Evolutionary conservation across 2,113 vertebrate genomes (phyloP).

Genomic region (Cebidichthys violaceus): DNA sequence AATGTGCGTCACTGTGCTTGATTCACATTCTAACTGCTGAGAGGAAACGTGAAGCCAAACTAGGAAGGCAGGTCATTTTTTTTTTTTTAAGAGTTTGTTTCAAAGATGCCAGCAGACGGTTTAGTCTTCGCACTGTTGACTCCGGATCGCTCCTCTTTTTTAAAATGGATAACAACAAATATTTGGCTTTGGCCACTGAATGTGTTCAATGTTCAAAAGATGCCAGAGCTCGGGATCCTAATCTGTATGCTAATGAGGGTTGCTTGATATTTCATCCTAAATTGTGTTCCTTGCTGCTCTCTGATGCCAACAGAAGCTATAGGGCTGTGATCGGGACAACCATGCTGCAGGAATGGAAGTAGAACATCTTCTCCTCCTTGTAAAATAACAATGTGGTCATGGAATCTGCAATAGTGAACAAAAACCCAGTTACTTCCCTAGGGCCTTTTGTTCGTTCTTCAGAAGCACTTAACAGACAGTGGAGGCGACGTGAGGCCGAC

Average conservation of each 20-base stretch:
- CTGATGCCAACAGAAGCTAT: slow-evolving; percentile 39
- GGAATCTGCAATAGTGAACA: slow-evolving; percentile 20
- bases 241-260: slow-evolving; percentile 61
- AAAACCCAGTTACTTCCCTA: slow-evolving; percentile 23
- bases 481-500: slow-evolving; percentile 15
- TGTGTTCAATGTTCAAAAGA: slow-evolving; percentile 54
- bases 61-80: slow-evolving; percentile 3
- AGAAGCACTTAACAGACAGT: slow-evolving; percentile 27
- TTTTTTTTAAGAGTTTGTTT: slow-evolving; percentile 33
- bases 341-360: background rate
- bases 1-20: too few relatives aligned
- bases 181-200: slow-evolving; percentile 49
- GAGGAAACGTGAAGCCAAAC: slow-evolving; percentile 15
- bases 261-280: slow-evolving; percentile 65
- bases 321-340: slow-evolving; percentile 32
- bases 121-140: slow-evolving; percentile 49
- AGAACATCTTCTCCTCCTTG: slow-evolving; percentile 19
- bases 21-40: slow-evolving; percentile 1
- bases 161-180: slow-evolving; percentile 44
- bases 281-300: slow-evolving; percentile 31
- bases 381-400: slow-evolving; percentile 11
- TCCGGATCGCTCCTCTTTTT: slow-evolving; percentile 38
- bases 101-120: slow-evolving; percentile 23
- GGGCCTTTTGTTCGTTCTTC: slow-evolving; percentile 31
- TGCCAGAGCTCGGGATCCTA: slow-evolving; percentile 44